Conservation (phyloP, 1,140 invertebrate species). For the Sipha flava region DNA sequence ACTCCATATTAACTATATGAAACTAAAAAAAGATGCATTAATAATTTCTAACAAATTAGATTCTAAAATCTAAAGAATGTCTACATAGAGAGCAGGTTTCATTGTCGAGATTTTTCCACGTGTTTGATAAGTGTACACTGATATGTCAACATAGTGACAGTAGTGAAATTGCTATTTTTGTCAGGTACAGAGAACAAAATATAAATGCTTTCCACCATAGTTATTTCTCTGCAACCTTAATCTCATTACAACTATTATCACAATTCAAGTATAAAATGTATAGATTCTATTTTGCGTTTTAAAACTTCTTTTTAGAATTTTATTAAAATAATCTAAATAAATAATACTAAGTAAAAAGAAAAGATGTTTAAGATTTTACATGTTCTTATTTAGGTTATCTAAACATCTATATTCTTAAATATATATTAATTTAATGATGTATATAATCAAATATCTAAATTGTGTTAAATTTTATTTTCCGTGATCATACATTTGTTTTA, state of each 20-base stretch:
- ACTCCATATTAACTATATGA: neutral
- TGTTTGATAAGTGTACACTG: neutral
- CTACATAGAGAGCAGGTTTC: neutral
- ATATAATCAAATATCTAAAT: no score
- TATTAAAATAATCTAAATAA: no score
- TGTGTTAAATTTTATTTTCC: no score
- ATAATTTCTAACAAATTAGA: neutral
- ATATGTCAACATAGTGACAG: neutral
- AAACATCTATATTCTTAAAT: no score
- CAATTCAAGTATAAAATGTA: neutral
- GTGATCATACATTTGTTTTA: no score
- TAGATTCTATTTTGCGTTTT: no score
- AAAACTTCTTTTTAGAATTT: no score
- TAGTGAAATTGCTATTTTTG: neutral
- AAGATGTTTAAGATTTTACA: no score
- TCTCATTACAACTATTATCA: neutral
- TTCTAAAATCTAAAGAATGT: neutral
- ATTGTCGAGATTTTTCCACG: neutral
- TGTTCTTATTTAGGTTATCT: no score
- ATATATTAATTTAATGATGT: no score
- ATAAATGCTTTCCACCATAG: neutral
- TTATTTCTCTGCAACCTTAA: neutral
- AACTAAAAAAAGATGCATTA: neutral
- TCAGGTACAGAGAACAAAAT: neutral
- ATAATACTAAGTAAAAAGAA: no score